These are phyloP conservation scores for Platysteira castanea DNA, from an alignment of 2,113 vertebrate genomes.

Conservation along the genomic window DNA sequence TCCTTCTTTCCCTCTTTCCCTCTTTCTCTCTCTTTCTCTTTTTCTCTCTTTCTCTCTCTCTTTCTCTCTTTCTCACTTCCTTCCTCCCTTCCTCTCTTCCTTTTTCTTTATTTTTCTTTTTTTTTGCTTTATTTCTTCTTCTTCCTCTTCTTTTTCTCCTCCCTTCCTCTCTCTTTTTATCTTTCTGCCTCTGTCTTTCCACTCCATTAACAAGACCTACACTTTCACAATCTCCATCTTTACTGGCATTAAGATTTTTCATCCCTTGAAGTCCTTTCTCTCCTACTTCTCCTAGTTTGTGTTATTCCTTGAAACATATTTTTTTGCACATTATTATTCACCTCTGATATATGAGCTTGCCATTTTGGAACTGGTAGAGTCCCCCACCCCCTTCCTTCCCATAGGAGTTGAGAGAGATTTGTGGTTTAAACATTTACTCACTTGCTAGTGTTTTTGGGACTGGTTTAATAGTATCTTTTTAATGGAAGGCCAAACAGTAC, in stretches of 20 bases:
- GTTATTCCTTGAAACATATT: slow-evolving; percentile 31
- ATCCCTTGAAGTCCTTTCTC: neutral
- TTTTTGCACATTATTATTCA: slow-evolving; percentile 62
- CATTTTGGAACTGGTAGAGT: slow-evolving; percentile 48
- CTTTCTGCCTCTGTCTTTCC: neutral
- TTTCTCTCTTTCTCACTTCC: rapidly evolving
- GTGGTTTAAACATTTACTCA: slow-evolving; percentile 63
- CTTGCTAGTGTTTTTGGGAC: slow-evolving; percentile 56
- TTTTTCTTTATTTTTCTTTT: neutral
- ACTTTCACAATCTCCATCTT: neutral
- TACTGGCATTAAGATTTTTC: neutral
- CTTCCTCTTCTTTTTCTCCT: too few relatives aligned
- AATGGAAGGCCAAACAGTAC: slow-evolving; percentile 66
- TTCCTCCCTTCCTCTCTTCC: neutral
- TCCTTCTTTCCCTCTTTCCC: rapidly evolving
- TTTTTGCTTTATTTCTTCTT: neutral
- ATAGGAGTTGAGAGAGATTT: slow-evolving; percentile 50
- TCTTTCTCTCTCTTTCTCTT: too few relatives aligned
- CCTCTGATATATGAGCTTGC: slow-evolving; percentile 58
- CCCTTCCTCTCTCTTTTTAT: too few relatives aligned
- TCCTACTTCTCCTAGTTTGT: neutral
- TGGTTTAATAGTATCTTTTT: slow-evolving; percentile 68
- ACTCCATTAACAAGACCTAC: neutral
- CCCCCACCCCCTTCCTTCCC: slow-evolving; percentile 40
- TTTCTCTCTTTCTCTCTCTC: too few relatives aligned